Conservation (phyloP, 2,797 vertebrate genomes). For the Aplochiton taeniatus region DNA sequence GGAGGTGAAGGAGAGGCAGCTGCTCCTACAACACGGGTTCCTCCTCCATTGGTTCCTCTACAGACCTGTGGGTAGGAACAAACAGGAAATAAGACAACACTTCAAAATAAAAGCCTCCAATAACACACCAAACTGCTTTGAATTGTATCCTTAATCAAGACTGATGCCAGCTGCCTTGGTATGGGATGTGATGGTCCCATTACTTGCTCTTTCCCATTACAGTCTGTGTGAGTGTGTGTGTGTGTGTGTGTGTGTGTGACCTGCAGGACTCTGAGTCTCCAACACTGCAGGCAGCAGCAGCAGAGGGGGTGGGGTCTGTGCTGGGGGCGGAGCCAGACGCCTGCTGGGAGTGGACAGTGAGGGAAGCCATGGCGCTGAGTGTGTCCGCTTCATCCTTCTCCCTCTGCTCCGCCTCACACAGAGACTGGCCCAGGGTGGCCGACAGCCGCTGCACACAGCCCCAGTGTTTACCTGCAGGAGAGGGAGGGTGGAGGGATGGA, state of each 20-base stretch:
- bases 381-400: slow-evolving; percentile 91
- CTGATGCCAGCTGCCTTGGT: too few relatives aligned
- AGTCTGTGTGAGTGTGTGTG: too few relatives aligned
- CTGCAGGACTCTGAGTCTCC: too few relatives aligned
- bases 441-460: slow-evolving; percentile 80
- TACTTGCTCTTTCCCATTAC: too few relatives aligned
- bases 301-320: slow-evolving; percentile 2
- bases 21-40: slow-evolving; percentile 85
- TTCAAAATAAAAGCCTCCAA: neutral
- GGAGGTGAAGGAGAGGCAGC: slow-evolving; percentile 22
- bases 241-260: too few relatives aligned
- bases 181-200: too few relatives aligned
- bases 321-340: slow-evolving; percentile 46
- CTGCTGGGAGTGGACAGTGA: slow-evolving; percentile 86
- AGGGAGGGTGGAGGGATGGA: neutral
- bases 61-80: slow-evolving; percentile 70
- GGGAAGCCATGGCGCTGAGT: slow-evolving; percentile 91
- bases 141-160: too few relatives aligned
- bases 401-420: slow-evolving; percentile 79
- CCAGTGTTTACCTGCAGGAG: slow-evolving; percentile 87
- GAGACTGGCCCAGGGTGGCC: slow-evolving; percentile 75
- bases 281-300: too few relatives aligned
- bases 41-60: slow-evolving; percentile 95
- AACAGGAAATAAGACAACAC: slow-evolving; percentile 21
- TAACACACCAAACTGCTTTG: neutral